These are phyloP conservation scores for Gadus macrocephalus DNA, from an alignment of 2,113 vertebrate genomes.

Conservation along the genomic window DNA sequence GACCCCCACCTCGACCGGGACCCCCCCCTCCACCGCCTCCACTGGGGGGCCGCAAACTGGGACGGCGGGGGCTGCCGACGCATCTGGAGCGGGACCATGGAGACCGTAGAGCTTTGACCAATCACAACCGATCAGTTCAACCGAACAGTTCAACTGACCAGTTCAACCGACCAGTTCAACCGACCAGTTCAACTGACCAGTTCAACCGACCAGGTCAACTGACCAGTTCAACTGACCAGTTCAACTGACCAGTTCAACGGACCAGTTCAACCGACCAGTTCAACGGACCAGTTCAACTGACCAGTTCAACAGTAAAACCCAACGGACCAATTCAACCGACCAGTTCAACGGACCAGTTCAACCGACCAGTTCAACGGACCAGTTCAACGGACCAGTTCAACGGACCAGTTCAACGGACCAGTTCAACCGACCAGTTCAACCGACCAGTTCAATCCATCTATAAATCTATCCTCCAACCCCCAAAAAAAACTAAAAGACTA, in stretches of 20 bases:
- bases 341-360: conserved; percentile 1
- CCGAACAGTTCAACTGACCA: not conserved
- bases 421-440: too few species aligned
- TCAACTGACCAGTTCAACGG: conserved; percentile 2
- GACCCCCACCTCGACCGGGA: conserved; percentile 35
- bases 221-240: too few species aligned
- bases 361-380: not conserved
- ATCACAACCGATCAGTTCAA: not conserved
- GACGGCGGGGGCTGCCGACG: conserved; percentile 13
- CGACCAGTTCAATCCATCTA: not conserved
- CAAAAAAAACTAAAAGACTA: too few species aligned
- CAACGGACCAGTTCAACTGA: too few species aligned
- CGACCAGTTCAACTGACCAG: too few species aligned
- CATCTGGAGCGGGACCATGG: conserved; percentile 30
- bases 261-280: not conserved
- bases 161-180: too few species aligned
- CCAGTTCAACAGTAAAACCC: too few species aligned
- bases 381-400: too few species aligned
- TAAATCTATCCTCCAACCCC: too few species aligned
- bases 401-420: too few species aligned
- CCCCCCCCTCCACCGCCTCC: conserved; percentile 41
- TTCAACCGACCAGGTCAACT: too few species aligned
- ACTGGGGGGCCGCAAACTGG: conserved; percentile 30
- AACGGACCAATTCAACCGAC: not conserved
- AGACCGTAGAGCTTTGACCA: not conserved